Conservation (phyloP, 2,797 vertebrate species). For the Danio albolineatus region DNA sequence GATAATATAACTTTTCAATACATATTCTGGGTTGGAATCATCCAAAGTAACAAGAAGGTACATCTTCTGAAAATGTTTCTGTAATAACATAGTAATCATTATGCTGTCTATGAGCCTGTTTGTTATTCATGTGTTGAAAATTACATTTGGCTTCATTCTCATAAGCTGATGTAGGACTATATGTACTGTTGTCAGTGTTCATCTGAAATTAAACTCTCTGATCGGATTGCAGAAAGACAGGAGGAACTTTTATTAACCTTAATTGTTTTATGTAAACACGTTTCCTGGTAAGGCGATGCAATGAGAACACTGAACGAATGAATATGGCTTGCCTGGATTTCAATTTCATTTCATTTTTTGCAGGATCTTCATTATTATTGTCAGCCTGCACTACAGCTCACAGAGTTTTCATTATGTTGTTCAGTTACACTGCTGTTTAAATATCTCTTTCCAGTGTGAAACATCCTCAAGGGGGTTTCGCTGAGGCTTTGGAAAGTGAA, state of each 20-base stretch:
- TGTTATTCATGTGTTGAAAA: background rate
- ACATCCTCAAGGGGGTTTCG: constrained; percentile 7
- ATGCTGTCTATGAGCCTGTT: background rate
- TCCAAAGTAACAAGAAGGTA: background rate
- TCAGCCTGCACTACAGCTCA: background rate
- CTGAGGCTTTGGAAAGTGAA: background rate
- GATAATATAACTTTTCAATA: too few species aligned
- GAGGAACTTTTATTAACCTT: constrained; percentile 21
- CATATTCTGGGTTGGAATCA: too few species aligned
- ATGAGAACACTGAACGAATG: constrained; percentile 1
- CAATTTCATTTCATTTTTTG: background rate
- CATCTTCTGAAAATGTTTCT: background rate
- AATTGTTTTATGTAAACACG: constrained; percentile 5
- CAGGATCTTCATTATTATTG: background rate
- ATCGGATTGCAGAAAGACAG: background rate
- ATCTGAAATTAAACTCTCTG: constrained; percentile 44
- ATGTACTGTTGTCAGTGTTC: constrained; percentile 3
- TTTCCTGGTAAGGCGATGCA: background rate
- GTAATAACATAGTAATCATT: background rate
- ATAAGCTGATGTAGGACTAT: background rate
- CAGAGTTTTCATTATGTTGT: constrained; percentile 14
- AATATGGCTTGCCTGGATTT: constrained; percentile 9
- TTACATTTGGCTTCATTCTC: constrained; percentile 27
- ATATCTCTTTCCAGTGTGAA: background rate
- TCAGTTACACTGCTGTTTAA: background rate